Base-by-base conservation (phyloP, 1,140 invertebrate genomes). In the Zaprionus gabonicus region DNA sequence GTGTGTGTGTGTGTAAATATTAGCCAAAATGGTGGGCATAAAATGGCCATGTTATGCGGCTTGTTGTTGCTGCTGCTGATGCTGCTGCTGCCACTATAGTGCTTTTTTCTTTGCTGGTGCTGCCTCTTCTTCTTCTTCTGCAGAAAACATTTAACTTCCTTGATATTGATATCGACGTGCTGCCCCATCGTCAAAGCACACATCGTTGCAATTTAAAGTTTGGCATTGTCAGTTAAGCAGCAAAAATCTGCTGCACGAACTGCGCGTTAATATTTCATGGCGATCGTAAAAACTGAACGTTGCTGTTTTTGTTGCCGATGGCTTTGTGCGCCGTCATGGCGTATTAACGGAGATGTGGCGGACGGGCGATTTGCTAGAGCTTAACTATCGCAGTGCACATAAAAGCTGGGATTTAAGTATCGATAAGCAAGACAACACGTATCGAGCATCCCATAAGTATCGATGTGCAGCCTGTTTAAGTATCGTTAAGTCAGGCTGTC, bases 21-120 rank as follows among this genome's bases (percentile, higher is more conserved):
- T 73, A 69, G 71, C 65, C 57, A 59, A 73, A 73, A 62, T 68
- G 65, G 17, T 60, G 46, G 28, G 49, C 49, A 71, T 70, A 64
- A 75, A 70, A 64, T 58, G 51, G 13, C 23, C 41, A 34, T 57
- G 27, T 64, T 59, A 71, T 64, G 55, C 28, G 38, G 53, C 36
- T 31, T 10, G 9, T 17, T 20, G 55, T 58, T 49, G 25, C 9
- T 55, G 31, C 6, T 64, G 3, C 23, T 55, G 44, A 6, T 20
- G 3, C 15, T 36, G 9, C 13, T 25, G 44, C 13, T 46, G 17
- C 31, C 9, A 10, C 31, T 10, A 34, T 34, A 10, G 9, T 34
- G 31, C 31, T 34, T 10, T 1, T 10, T 31, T 2, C 31, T 31
- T 13, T 46, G 41, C 20, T 28, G 23, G 7, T 46, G 15, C 20